Evolutionary conservation across 2,888 invertebrate genomes (phyloP), one percentile per base, ranked within the genome.

Genomic region (Cecidostiba fungosa): DNA sequence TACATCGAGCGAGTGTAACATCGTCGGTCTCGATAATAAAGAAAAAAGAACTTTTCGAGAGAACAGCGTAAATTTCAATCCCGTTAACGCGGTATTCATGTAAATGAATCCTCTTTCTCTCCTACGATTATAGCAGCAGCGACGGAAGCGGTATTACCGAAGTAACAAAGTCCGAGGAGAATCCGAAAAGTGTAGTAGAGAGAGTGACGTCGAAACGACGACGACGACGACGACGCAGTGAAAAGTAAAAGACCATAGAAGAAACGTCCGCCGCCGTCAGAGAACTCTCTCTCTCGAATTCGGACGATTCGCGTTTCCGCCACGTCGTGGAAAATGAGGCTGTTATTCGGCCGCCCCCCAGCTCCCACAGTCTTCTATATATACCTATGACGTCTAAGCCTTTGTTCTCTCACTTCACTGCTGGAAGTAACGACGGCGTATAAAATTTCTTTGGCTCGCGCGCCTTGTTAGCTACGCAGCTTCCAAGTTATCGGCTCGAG

Each of bases 381-480:
- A n/a, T 14, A 54, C 32, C n/a, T 32, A 14, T 36, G 50, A 72
- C 50, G 29, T 50, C 32, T 39, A 39, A 29, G 8, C 32, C 76
- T 76, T 50, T 76, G 50, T 54, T 76, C 10, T 70, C 59, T 26
- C 59, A 87, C 70, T 80, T 26, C 23, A 29, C 50, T 62, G 29
- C 70, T 50, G 73, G 50, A 77, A 83, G 79, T 85, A 83, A 83
- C 87, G 88, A 87, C 66, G 87, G 85, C 81, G 87, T 88, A 88
- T 89, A 89, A 89, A 89, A 90, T 90, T 90, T 87, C 89, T 88
- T 88, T 85, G 87, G 87, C 54, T 73, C 77, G 50, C 77, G 66
- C n/a, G 76, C 50, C 79, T 86, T 82, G 86, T 86, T 87, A 87
- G 78, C 66, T 76, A 85, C 74, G 39, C 36, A 23, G 23, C 43